Evolutionary conservation across 2,113 vertebrate species (phyloP), one percentile per base, ranked within the genome.

Genomic region (Lota lota): DNA sequence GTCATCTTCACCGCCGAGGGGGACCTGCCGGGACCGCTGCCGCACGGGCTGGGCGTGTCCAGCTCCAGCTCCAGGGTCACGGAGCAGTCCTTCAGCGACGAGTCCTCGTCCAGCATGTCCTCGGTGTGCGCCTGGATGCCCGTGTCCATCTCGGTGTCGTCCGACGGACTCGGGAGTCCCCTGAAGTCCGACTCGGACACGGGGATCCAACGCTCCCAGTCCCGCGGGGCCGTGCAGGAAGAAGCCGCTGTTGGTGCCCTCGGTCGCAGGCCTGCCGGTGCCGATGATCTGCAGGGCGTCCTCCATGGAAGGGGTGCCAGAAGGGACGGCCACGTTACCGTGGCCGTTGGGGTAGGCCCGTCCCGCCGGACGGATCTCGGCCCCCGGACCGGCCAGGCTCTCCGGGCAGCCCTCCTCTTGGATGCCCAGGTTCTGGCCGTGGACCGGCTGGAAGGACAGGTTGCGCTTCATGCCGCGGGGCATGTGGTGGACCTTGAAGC

Each of bases 81-180:
- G 16, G 96, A 98, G 71, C 95, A 98, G 83, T 98, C 97, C 79
- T 93, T 94, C 79, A 99, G 87, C 53, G 97, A 99, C 22, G 95
- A 99, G 80, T 99, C 96, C 74, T 99, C 97, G 74, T 99, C 97
- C 84, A 97, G 91, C 0, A 98, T 96, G 81, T 99, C 96, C 76
- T 98, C 97, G 51, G 97, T 98, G 15, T 88, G 94, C 64, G 98
- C 92, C 14, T 99, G 95, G 79, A 99, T 95, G 70, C 97, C 96
- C 0, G 97, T 99, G 83, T 99, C 97, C 5, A 94, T 93, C 83
- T 98, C 97, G 1, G 95, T 95, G 61, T 88, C 95, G 83, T 98
- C 95, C 7, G 95, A 92, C 74, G 93, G 91, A 80, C 95, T 97
- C 18, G 89, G 73, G 76, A 87, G 78, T 56, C 89, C 93, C 87